These are phyloP conservation scores for Brachionus calyciflorus DNA, from an alignment of 1,140 invertebrate species.

Conservation along the genomic window DNA sequence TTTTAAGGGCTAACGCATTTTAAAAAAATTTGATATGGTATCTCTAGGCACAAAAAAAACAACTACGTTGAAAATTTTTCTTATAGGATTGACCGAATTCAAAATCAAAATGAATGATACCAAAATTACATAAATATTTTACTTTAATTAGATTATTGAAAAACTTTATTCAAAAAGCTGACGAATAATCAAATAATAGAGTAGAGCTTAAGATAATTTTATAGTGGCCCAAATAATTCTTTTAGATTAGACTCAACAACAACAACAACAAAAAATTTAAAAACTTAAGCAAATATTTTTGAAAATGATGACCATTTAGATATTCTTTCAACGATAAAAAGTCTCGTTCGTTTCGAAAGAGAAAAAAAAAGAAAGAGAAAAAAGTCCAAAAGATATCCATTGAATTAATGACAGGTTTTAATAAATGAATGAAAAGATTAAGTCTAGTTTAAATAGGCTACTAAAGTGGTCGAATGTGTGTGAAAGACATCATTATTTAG, in stretches of 20 bases:
- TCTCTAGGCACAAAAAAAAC: too few species aligned
- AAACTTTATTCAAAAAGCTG: too few species aligned
- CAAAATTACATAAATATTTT: conserved; percentile 30
- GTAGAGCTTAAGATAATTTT: not conserved
- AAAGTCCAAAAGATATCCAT: conserved; percentile 13
- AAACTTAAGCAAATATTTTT: not conserved
- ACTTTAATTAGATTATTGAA: conserved; percentile 8
- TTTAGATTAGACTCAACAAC: conserved; percentile 24
- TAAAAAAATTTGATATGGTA: too few species aligned
- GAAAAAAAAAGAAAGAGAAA: too few species aligned
- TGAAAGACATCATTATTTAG: conserved; percentile 21
- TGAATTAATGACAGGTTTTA: conserved; percentile 16
- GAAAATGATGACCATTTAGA: not conserved
- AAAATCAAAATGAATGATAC: too few species aligned
- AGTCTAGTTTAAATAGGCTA: conserved; percentile 1
- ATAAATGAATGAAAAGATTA: conserved; percentile 15
- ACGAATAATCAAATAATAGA: not conserved
- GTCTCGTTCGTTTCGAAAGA: too few species aligned
- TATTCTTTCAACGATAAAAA: too few species aligned
- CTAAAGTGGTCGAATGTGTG: not conserved
- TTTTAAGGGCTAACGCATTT: too few species aligned
- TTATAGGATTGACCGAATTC: conserved; percentile 2
- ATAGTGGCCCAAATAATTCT: not conserved
- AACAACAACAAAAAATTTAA: too few species aligned
- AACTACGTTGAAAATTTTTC: too few species aligned